A percentile compares a stretch with the other conserved stretches of the same genome.
Evolutionary conservation across 1,140 invertebrate species (phyloP).

Genomic region (Sycophila sp.): DNA sequence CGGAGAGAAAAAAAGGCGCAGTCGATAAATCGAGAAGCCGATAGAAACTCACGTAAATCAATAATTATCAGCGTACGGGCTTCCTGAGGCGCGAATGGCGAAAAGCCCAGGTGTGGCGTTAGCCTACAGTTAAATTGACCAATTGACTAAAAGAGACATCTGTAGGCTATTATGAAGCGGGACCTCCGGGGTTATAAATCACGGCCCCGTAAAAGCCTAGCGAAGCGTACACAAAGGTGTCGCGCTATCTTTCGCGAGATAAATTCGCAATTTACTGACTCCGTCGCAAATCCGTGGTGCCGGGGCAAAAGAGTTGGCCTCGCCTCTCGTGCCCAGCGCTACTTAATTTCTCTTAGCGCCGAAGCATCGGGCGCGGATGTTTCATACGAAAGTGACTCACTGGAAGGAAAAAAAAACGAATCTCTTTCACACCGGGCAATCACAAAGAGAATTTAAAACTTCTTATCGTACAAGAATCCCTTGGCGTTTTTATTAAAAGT

Average conservation of each 20-base stretch:
- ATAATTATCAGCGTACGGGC: not conserved
- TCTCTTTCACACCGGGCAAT: no score
- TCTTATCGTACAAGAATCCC: no score
- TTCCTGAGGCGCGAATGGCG: not conserved
- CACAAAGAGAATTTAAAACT: no score
- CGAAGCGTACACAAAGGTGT: slow-evolving; percentile 15
- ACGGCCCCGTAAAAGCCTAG: slow-evolving; percentile 24
- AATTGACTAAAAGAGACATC: slow-evolving; percentile 34
- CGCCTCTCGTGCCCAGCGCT: not conserved
- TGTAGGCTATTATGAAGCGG: slow-evolving; percentile 30
- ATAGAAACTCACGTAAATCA: slow-evolving; percentile 4
- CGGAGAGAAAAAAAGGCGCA: not conserved
- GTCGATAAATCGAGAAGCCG: not conserved
- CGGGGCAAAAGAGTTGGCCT: not conserved
- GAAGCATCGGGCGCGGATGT: no score
- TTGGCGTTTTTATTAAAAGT: no score
- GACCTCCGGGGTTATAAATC: slow-evolving; percentile 13
- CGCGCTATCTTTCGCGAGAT: slow-evolving; percentile 30
- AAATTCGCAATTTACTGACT: slow-evolving; percentile 32
- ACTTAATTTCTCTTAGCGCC: not conserved
- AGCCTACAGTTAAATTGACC: not conserved
- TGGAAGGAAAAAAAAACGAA: no score
- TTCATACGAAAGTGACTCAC: no score
- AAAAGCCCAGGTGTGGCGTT: not conserved
- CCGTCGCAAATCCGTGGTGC: not conserved